phyloP scores from a whole-genome alignment of 2,888 invertebrate species.

The Pandemis heparana region DNA sequence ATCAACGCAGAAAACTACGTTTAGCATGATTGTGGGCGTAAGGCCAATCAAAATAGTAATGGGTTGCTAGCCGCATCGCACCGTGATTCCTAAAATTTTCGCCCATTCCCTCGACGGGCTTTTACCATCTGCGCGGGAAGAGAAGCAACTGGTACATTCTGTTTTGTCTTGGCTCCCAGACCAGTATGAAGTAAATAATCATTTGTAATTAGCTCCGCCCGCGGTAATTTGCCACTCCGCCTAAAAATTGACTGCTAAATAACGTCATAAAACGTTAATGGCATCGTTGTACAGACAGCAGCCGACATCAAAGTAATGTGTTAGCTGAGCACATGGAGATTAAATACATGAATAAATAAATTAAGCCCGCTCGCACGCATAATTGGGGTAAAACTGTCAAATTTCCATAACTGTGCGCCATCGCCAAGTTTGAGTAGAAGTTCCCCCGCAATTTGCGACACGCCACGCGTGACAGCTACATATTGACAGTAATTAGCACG shows the following conservation, averaged over 20 bases:
- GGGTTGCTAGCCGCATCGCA: too few relatives aligned
- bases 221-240: background rate
- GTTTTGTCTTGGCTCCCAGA: too few relatives aligned
- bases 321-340: background rate
- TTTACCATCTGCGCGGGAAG: too few relatives aligned
- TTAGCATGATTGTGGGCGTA: too few relatives aligned
- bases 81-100: too few relatives aligned
- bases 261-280: background rate
- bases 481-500: conserved; percentile 20
- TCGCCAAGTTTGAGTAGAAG: background rate
- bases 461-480: conserved; percentile 5
- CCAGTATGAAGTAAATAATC: background rate
- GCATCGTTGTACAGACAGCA: background rate
- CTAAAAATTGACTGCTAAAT: background rate
- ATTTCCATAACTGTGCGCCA: conserved; percentile 8
- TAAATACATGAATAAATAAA: background rate
- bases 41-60: too few relatives aligned
- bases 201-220: background rate
- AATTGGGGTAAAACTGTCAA: conserved; percentile 9
- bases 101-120: too few relatives aligned
- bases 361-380: background rate
- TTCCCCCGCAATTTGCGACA: background rate
- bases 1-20: too few relatives aligned
- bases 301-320: background rate
- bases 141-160: too few relatives aligned